Percentiles rank a stretch among this genome's conserved stretches.
Evolutionary conservation across 2,888 invertebrate species (phyloP).

Genomic region (Biston stratarius): DNA sequence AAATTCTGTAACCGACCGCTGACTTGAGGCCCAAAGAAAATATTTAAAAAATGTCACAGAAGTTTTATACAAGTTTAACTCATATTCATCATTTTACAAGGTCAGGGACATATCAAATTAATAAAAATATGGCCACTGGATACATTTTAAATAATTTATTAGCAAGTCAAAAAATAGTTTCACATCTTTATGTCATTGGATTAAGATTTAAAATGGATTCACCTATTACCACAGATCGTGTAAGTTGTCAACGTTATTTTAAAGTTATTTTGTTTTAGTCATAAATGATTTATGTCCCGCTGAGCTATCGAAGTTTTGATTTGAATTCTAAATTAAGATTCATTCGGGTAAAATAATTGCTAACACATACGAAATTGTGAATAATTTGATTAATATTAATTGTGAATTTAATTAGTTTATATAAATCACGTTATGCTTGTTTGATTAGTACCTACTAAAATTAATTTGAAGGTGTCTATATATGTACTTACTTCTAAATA

Average conservation of each 20-base stretch:
- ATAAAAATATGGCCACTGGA: constrained; percentile 38
- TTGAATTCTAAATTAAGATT: constrained; percentile 39
- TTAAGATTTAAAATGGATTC: constrained; percentile 22
- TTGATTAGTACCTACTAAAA: constrained; percentile 8
- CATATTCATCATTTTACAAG: constrained; percentile 63
- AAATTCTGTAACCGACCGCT: constrained; percentile 30
- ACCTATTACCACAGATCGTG: constrained; percentile 1
- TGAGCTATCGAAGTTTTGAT: constrained; percentile 48
- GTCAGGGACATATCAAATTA: constrained; percentile 73
- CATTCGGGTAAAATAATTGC: constrained; percentile 10
- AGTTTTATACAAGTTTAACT: constrained; percentile 29
- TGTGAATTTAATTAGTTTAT: constrained; percentile 2
- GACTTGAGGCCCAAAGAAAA: constrained; percentile 33
- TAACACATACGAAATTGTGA: constrained; percentile 7
- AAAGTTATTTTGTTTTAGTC: constrained; percentile 59
- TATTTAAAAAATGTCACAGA: constrained; percentile 64
- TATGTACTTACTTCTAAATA: background rate
- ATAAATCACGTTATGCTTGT: constrained; percentile 16
- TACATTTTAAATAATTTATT: constrained; percentile 25
- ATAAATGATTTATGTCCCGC: constrained; percentile 69
- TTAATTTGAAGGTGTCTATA: background rate
- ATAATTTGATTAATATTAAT: constrained; percentile 17
- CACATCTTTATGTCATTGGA: constrained; percentile 5
- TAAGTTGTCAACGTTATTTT: constrained; percentile 61
- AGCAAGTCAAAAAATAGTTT: constrained; percentile 8